Evolutionary conservation across 2,888 invertebrate species (phyloP).

Genomic region (Taenaris catops): DNA sequence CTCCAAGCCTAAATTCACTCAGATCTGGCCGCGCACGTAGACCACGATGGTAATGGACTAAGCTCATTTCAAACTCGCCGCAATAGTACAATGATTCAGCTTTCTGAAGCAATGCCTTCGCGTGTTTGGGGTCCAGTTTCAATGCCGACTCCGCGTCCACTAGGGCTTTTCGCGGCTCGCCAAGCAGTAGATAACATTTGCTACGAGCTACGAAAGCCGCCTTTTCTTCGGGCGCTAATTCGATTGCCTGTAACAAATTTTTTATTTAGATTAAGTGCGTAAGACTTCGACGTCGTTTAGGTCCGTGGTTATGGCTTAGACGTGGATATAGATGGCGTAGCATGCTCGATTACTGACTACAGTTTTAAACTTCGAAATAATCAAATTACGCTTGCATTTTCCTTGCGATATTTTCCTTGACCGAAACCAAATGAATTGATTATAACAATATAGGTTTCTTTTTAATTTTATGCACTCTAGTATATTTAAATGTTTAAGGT

Average conservation of each 20-base stretch:
- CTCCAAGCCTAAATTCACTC: constrained; percentile 87
- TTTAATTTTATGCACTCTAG: no score
- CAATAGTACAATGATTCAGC: constrained; percentile 95
- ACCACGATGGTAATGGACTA: constrained; percentile 95
- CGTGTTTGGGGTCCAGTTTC: constrained; percentile 84
- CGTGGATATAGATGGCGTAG: no score
- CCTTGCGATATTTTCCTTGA: no score
- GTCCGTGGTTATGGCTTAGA: no score
- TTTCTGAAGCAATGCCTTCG: constrained; percentile 87
- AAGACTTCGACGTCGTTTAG: no score
- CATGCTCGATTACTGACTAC: no score
- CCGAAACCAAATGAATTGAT: no score
- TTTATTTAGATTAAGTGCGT: no score
- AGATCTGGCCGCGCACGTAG: constrained; percentile 91
- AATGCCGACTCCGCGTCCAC: constrained; percentile 92
- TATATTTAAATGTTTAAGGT: no score
- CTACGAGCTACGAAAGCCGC: constrained; percentile 93
- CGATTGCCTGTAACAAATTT: constrained; percentile 89
- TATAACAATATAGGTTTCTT: no score
- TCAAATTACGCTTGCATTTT: no score
- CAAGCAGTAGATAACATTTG: constrained; percentile 92
- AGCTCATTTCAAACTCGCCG: constrained; percentile 95
- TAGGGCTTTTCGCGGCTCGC: constrained; percentile 90
- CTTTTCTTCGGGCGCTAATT: constrained; percentile 90
- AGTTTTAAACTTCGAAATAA: no score